A percentile compares a stretch with the other conserved stretches of the same genome.
phyloP scores from a whole-genome alignment of 1,140 invertebrate genomes.

The Batillaria attramentaria region DNA sequence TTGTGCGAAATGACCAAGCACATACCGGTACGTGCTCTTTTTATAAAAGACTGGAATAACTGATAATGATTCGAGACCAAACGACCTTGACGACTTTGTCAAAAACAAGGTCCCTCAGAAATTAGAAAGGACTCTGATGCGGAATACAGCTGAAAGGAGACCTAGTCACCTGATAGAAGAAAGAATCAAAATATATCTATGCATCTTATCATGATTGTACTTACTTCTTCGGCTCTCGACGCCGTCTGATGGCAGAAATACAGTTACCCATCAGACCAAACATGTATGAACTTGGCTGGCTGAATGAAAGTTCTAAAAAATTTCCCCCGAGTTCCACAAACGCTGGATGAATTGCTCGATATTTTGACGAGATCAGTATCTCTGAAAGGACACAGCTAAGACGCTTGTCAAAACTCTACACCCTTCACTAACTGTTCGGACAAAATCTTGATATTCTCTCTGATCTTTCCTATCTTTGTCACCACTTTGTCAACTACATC shows the following conservation, averaged over 20 bases:
- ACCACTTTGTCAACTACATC: neutral
- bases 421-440: too few relatives aligned
- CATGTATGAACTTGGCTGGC: constrained; percentile 36
- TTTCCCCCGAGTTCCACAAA: too few relatives aligned
- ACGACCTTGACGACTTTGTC: neutral
- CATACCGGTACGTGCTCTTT: too few relatives aligned
- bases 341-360: too few relatives aligned
- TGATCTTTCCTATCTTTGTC: neutral
- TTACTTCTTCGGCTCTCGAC: constrained; percentile 55
- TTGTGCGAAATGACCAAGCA: too few relatives aligned
- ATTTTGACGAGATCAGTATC: too few relatives aligned
- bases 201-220: constrained; percentile 1
- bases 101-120: neutral
- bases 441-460: neutral
- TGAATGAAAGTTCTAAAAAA: too few relatives aligned
- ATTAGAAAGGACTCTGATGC: neutral
- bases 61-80: neutral
- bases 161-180: too few relatives aligned
- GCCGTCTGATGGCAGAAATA: constrained; percentile 54
- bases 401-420: too few relatives aligned
- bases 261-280: constrained; percentile 62
- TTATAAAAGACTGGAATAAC: neutral
- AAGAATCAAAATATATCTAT: neutral
- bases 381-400: too few relatives aligned
- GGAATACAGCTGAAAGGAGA: neutral